Evolutionary conservation across 2,888 invertebrate genomes (phyloP).

Genomic region (Rhagonycha lutea): DNA sequence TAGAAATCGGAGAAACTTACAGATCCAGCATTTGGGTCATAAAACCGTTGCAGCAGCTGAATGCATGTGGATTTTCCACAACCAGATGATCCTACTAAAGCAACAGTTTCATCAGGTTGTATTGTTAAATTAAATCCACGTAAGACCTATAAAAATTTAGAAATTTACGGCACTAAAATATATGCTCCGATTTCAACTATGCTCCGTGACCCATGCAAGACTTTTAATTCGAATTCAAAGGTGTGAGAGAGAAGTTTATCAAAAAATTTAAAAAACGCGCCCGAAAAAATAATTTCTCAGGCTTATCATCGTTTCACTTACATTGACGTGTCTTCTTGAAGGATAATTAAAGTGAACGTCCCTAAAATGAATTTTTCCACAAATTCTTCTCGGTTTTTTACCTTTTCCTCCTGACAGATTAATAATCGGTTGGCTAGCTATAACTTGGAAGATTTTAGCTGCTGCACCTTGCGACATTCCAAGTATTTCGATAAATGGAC

Average conservation of each 20-base stretch:
- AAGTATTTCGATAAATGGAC: conserved; percentile 81
- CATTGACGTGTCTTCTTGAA: no score
- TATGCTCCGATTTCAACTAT: no score
- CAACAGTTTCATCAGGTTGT: conserved; percentile 74
- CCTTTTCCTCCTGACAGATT: conserved; percentile 72
- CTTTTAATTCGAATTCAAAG: conserved; percentile 45
- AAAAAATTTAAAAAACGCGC: background rate
- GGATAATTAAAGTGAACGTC: no score
- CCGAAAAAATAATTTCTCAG: no score
- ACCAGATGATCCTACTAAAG: conserved; percentile 73
- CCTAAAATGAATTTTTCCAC: no score
- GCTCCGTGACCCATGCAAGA: no score
- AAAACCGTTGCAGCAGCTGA: conserved; percentile 74
- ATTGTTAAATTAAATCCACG: conserved; percentile 69
- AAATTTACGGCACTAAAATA: no score
- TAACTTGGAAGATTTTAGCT: conserved; percentile 74
- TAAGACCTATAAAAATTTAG: conserved; percentile 56
- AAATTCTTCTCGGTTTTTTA: conserved; percentile 53
- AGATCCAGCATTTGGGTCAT: conserved; percentile 69
- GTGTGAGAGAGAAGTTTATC: background rate
- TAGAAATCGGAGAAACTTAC: conserved; percentile 54
- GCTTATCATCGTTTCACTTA: no score
- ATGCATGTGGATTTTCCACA: conserved; percentile 81
- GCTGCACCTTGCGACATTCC: conserved; percentile 81
- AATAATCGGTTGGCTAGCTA: conserved; percentile 75